Evolutionary conservation across 1,140 invertebrate genomes (phyloP).

Genomic region (Paramacrobiotus metropolitanus): DNA sequence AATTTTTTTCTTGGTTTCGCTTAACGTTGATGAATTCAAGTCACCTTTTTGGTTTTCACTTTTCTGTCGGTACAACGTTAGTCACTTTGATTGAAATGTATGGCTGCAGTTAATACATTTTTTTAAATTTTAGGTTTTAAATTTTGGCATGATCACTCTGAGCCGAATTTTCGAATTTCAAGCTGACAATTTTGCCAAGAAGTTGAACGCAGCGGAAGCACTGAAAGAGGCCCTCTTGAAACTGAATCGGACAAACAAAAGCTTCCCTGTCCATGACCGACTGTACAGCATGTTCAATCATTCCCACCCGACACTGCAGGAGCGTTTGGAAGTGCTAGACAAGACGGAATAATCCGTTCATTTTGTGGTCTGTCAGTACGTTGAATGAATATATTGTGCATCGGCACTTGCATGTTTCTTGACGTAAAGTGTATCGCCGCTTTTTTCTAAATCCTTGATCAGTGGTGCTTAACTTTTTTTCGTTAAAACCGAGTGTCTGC

Average conservation of each 20-base stretch:
- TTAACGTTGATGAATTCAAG: constrained; percentile 29
- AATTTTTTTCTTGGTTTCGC: constrained; percentile 26
- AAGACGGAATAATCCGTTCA: constrained; percentile 31
- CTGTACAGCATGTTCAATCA: constrained; percentile 77
- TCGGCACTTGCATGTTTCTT: too few relatives aligned
- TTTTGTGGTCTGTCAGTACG: too few relatives aligned
- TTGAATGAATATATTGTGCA: too few relatives aligned
- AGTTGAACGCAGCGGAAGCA: constrained; percentile 37
- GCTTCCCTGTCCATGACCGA: constrained; percentile 71
- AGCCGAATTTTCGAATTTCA: constrained; percentile 63
- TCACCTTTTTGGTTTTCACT: too few relatives aligned
- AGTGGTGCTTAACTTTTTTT: too few relatives aligned
- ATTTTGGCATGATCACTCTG: constrained; percentile 14
- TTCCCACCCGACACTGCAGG: constrained; percentile 82
- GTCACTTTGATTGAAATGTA: too few relatives aligned
- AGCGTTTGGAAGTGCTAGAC: constrained; percentile 54
- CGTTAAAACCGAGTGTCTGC: too few relatives aligned
- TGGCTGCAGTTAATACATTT: not conserved
- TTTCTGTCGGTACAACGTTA: too few relatives aligned
- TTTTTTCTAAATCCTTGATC: too few relatives aligned
- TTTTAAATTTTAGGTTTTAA: not conserved
- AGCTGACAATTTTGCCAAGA: constrained; percentile 78
- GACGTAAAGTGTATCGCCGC: too few relatives aligned
- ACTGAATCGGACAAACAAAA: constrained; percentile 76
- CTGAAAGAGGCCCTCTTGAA: constrained; percentile 57